A percentile compares a stretch with the other conserved stretches of the same genome.
These are phyloP conservation scores for Capra hircus DNA, from an alignment of 2,113 vertebrate species.

Conservation along the genomic window DNA sequence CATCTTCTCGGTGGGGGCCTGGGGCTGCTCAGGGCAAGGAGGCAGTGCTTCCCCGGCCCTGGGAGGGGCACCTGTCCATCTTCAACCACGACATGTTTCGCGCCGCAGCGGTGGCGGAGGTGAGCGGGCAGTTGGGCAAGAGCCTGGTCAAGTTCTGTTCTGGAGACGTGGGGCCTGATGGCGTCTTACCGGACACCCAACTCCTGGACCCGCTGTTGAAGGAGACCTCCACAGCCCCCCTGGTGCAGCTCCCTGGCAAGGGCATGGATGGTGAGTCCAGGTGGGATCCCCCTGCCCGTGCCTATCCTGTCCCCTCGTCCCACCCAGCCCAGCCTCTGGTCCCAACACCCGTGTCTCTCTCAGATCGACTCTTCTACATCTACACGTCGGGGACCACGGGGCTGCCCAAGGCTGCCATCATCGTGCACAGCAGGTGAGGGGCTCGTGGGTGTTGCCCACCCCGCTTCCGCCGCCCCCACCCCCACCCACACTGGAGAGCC, in stretches of 20 bases:
- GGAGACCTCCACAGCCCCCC: slow-evolving; percentile 67
- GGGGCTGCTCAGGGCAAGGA: background rate
- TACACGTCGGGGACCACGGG: slow-evolving; percentile 93
- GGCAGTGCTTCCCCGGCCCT: background rate
- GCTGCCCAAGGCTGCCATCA: slow-evolving; percentile 92
- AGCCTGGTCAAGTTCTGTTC: slow-evolving; percentile 86
- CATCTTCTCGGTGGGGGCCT: background rate
- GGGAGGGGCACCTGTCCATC: background rate
- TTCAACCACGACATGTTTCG: rapidly evolving
- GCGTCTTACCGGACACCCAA: slow-evolving; percentile 71
- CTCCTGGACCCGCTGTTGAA: slow-evolving; percentile 85
- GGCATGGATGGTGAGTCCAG: slow-evolving; percentile 87
- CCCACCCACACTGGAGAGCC: background rate
- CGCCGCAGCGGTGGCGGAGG: slow-evolving; percentile 83
- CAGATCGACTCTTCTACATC: slow-evolving; percentile 92
- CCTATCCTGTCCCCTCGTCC: rapidly evolving
- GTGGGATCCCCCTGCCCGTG: rapidly evolving
- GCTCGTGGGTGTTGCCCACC: background rate
- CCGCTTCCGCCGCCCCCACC: rapidly evolving
- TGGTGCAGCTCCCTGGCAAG: slow-evolving; percentile 70
- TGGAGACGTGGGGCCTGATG: slow-evolving; percentile 79
- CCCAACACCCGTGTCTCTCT: background rate
- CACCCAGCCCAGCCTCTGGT: rapidly evolving
- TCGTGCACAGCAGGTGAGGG: slow-evolving; percentile 92
- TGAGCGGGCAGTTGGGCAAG: slow-evolving; percentile 83